phyloP scores from a whole-genome alignment of 2,888 invertebrate species.

The Synergus laeviventris region DNA sequence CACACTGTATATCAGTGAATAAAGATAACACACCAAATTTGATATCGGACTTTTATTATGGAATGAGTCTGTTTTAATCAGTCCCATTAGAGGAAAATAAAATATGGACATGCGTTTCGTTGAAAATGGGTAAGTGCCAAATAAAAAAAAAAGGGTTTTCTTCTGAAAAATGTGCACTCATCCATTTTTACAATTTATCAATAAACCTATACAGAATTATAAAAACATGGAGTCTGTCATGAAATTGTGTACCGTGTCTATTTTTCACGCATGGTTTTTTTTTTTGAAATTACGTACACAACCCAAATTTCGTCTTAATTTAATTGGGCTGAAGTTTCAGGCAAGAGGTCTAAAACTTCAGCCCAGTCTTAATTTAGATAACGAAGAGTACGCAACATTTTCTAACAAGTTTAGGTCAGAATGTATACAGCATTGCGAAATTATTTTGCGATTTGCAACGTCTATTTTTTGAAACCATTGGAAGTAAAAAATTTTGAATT shows the following conservation, averaged over 20 bases:
- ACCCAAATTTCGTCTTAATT: neutral
- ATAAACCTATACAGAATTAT: neutral
- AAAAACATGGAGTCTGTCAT: neutral
- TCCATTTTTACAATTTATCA: conserved; percentile 59
- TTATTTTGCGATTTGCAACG: neutral
- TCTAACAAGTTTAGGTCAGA: neutral
- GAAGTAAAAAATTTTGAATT: neutral
- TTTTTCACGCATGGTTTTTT: neutral
- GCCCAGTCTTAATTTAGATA: neutral
- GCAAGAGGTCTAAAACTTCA: too few relatives aligned
- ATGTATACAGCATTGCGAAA: conserved; percentile 18
- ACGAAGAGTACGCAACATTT: conserved; percentile 26
- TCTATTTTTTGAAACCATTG: neutral
- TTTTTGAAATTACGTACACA: neutral
- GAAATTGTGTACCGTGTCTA: neutral
- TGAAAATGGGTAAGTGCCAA: conserved; percentile 57
- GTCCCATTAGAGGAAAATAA: conserved; percentile 59
- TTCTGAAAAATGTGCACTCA: conserved; percentile 53
- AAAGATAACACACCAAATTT: neutral
- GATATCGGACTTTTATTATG: conserved; percentile 55
- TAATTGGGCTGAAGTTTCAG: too few relatives aligned
- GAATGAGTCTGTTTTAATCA: conserved; percentile 54
- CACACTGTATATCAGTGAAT: neutral
- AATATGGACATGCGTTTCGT: conserved; percentile 56
- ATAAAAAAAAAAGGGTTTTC: conserved; percentile 48